Conservation (phyloP, 92 coral and sea anemone genomes). For the Zoanthus sociatus region DNA sequence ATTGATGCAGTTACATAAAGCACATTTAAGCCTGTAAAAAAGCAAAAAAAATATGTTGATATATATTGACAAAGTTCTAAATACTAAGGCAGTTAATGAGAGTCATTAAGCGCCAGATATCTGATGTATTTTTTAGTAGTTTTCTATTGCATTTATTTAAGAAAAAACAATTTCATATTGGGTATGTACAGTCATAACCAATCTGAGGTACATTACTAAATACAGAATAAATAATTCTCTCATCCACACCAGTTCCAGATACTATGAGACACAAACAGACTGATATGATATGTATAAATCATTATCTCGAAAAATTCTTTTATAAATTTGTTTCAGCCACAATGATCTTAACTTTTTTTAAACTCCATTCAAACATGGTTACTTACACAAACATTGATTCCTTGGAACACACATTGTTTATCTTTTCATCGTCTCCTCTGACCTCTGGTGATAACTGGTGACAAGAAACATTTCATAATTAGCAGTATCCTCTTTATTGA, state of each 20-base stretch:
- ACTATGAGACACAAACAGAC: too few species aligned
- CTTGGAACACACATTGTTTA: conserved; percentile 19
- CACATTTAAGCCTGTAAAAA: conserved; percentile 78
- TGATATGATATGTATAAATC: too few species aligned
- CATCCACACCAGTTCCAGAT: too few species aligned
- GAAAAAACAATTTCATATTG: too few species aligned
- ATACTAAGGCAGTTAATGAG: too few species aligned
- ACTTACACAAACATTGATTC: conserved; percentile 39
- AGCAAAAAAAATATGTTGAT: neutral
- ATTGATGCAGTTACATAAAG: conserved; percentile 83
- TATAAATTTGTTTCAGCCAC: neutral
- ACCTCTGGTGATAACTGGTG: conserved; percentile 30
- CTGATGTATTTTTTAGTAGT: too few species aligned
- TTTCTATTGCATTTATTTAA: too few species aligned
- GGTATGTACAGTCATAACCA: too few species aligned
- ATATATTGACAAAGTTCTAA: neutral
- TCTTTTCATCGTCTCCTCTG: neutral
- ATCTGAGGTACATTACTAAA: too few species aligned
- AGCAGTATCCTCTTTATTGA: neutral
- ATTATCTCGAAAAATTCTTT: too few species aligned
- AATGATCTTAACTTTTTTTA: neutral
- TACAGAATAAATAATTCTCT: too few species aligned
- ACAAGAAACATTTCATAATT: neutral
- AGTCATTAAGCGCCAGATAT: too few species aligned
- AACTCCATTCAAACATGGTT: neutral